phyloP scores from a whole-genome alignment of 2,888 invertebrate species.

The Sepiola atlantica region DNA sequence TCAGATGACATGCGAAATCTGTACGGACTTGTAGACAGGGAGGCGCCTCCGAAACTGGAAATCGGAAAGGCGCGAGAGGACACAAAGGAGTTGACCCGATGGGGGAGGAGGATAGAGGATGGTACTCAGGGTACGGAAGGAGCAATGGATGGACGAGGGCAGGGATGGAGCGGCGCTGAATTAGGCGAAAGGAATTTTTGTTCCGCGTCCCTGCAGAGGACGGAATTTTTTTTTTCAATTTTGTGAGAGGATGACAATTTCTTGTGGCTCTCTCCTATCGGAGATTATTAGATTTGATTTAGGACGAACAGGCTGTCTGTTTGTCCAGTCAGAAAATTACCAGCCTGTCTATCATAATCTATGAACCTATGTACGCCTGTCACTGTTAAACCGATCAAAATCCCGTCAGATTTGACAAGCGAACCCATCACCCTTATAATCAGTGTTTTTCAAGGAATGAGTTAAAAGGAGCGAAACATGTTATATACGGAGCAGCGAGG shows the following conservation, averaged over 20 bases:
- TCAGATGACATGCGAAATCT: neutral
- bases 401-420: neutral
- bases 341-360: neutral
- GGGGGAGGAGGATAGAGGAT: neutral
- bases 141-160: no score
- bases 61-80: constrained; percentile 7
- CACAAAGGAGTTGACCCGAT: neutral
- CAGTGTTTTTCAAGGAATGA: neutral
- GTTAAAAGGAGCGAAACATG: neutral
- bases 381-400: neutral
- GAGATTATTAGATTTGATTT: neutral
- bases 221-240: neutral
- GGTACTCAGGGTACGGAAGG: no score
- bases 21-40: neutral
- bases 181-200: neutral
- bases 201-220: neutral
- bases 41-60: neutral
- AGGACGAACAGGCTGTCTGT: neutral
- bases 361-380: neutral
- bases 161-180: neutral
- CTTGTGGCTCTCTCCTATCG: neutral
- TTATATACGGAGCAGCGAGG: no score
- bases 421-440: neutral
- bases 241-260: neutral
- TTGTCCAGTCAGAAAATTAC: neutral